Conservation (phyloP, 2,113 vertebrate species). For the Maylandia zebra region DNA sequence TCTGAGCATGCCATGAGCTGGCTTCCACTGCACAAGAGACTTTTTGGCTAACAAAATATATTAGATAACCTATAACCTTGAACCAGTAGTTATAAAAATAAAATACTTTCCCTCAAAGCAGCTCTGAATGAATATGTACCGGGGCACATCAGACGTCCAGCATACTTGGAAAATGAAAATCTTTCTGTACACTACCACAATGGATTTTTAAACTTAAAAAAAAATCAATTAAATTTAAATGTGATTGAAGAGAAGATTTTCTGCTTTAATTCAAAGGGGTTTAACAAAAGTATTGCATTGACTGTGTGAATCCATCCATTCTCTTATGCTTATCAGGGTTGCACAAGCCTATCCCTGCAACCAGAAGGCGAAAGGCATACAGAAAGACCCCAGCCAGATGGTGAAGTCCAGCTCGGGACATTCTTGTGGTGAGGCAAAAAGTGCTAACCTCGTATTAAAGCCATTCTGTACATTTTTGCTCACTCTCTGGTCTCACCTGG, state of each 20-base stretch:
- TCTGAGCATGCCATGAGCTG: not conserved
- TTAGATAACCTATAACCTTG: not conserved
- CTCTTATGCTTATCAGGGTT: not conserved
- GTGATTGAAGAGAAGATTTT: not conserved
- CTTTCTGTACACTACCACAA: not conserved
- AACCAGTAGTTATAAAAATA: not conserved
- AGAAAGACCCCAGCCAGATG: not conserved
- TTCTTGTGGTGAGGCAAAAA: not conserved
- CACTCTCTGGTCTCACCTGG: not conserved
- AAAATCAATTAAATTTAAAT: not conserved
- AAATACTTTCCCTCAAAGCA: not conserved
- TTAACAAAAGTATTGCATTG: not conserved
- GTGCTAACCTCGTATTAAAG: not conserved
- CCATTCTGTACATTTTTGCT: not conserved
- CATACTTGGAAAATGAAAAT: not conserved
- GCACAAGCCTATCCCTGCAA: not conserved
- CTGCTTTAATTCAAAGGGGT: not conserved
- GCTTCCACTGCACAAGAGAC: not conserved
- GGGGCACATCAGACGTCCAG: not conserved
- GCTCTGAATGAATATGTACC: not conserved
- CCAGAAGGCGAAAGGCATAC: not conserved
- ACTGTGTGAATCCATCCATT: not conserved
- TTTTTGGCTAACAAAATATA: not conserved
- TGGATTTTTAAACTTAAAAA: not conserved
- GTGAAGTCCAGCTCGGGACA: not conserved